Base-by-base conservation (phyloP, 2,113 vertebrate genomes). In the Neopipo cinnamomea region DNA sequence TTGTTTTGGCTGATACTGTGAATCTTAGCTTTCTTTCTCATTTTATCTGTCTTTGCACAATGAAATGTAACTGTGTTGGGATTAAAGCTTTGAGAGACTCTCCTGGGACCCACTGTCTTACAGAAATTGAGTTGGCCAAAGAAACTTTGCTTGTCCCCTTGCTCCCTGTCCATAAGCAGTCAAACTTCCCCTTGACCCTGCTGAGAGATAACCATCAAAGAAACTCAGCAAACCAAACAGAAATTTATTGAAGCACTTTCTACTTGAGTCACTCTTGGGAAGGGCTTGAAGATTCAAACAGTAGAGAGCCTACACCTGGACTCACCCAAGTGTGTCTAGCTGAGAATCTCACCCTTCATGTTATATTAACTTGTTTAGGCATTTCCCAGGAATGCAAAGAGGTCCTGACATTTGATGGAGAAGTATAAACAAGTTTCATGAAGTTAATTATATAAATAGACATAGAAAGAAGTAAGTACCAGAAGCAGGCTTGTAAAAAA, bases 351-450 rank as follows among this genome's bases (percentile, higher is more conserved):
- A 1, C 14, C 16, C 27, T 41, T 67, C n/a, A 53, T 85, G 23
- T 91, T 72, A 89, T 21, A 28, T 47, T 66, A 33, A 50, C 39
- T 87, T 89, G 44, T 74, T 93, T 44, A 86, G 77, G 44, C 33
- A 65, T 71, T 96, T 86, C 52, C 27, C 20, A 71, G 63, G 59
- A 96, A 86, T 80, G 63, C 33, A 80, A 87, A 70, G 47, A 85
- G 11, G 47, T 77, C 75, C 30, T 93, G 47, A 55, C 31, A 65
- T 63, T 89, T 20, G 14, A 56, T 46, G 27, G 59, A 75, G 63
- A 93, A 52, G 59, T 88, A 92, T 58, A 83, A 85, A 74, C 56
- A 88, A 74, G 63, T 93, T 93, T 90, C 62, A 83, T 50, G 10
- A n/a, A 83, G 17, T 1, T 86, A 67, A 63, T 95, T 89, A 52